Evolutionary conservation across 2,888 invertebrate species (phyloP).

Genomic region (Drosophila atripex): DNA sequence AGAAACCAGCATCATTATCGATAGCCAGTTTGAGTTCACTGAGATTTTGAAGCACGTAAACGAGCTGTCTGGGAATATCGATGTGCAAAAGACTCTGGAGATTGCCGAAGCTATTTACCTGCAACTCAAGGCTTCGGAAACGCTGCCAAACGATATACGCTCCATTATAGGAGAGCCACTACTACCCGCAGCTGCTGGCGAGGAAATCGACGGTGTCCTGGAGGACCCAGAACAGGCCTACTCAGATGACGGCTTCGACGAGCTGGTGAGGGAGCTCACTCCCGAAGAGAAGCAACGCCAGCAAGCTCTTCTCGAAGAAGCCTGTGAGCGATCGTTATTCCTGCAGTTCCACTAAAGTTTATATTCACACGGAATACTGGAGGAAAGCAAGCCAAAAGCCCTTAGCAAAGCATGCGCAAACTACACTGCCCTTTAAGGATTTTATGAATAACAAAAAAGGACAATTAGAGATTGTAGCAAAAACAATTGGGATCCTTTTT

Average conservation of each 20-base stretch:
- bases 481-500: neutral
- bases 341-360: conserved; percentile 64
- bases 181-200: conserved; percentile 47
- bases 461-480: neutral
- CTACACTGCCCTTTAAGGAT: conserved; percentile 24
- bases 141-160: conserved; percentile 89
- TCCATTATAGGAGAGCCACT: conserved; percentile 88
- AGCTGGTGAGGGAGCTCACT: conserved; percentile 73
- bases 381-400: conserved; percentile 46
- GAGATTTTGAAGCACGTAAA: conserved; percentile 99
- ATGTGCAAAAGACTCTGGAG: conserved; percentile 91
- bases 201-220: conserved; percentile 34
- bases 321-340: conserved; percentile 82
- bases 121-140: conserved; percentile 90
- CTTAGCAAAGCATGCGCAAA: conserved; percentile 62
- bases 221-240: conserved; percentile 69
- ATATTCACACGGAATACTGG: conserved; percentile 43
- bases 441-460: neutral
- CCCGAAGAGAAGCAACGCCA: conserved; percentile 81
- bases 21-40: conserved; percentile 96
- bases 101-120: conserved; percentile 96
- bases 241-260: conserved; percentile 83
- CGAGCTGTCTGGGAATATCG: conserved; percentile 94
- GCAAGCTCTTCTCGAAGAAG: conserved; percentile 82
- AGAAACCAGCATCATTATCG: conserved; percentile 94